These are phyloP conservation scores for Cydia splendana DNA, from an alignment of 1,140 invertebrate species.

Conservation along the genomic window DNA sequence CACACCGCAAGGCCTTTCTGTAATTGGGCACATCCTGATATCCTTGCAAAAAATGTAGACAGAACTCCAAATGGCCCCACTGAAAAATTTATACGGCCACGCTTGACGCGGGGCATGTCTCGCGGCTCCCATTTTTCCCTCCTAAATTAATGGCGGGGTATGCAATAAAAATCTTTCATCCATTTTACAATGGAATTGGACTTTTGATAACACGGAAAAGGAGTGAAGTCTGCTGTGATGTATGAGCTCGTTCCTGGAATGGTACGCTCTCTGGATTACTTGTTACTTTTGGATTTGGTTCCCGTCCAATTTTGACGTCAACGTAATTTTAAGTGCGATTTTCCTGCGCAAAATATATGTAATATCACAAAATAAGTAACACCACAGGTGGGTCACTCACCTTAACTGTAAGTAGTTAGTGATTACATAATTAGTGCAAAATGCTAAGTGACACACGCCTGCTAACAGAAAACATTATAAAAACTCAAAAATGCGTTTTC, in stretches of 20 bases:
- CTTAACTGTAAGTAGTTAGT: too few species aligned
- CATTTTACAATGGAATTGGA: conserved; percentile 30
- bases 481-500: too few species aligned
- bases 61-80: conserved; percentile 51
- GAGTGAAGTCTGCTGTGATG: conserved; percentile 26
- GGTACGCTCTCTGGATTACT: neutral
- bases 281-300: conserved; percentile 2
- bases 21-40: conserved; percentile 60
- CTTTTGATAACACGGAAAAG: conserved; percentile 32
- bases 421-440: too few species aligned
- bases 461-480: too few species aligned
- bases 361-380: too few species aligned
- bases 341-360: neutral
- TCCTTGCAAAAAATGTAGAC: conserved; percentile 52
- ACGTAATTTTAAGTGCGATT: neutral
- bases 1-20: conserved; percentile 42
- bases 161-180: conserved; percentile 42
- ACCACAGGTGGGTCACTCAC: too few species aligned
- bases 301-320: neutral
- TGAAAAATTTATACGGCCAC: conserved; percentile 58
- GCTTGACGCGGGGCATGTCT: conserved; percentile 52
- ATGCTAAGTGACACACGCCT: too few species aligned
- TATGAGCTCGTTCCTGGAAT: conserved; percentile 14
- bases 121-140: conserved; percentile 46
- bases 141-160: conserved; percentile 52